Evolutionary conservation across 2,113 vertebrate genomes (phyloP), one percentile per base, ranked within the genome.

Genomic region (Dasypus novemcinctus): DNA sequence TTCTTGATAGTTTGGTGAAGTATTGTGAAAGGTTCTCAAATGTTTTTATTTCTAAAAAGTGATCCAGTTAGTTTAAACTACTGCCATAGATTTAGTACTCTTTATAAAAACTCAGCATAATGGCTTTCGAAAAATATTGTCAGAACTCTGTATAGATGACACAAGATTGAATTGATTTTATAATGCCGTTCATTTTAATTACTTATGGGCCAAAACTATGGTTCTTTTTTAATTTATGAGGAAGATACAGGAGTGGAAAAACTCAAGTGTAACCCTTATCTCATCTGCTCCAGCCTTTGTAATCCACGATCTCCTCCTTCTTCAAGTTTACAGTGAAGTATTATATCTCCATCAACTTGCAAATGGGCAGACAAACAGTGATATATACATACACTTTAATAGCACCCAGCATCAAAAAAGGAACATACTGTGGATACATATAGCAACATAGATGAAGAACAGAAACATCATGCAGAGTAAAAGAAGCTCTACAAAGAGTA

Each of bases 191-290:
- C 21, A 43, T 72, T 63, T n/a, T 57, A 88, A 66, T 85, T 71
- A 18, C 52, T 90, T 85, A 38, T 59, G 2, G 64, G 80, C 36
- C 57, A 79, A 90, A 43, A 80, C 4, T 72, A 14, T 29, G 49
- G 8, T 25, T 10, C n/a, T 83, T 61, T 72, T 33, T 66, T 81
- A 80, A 49, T 90, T 72, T 90, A 41, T 80, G 43, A 69, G n/a
- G n/a, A 95, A 76, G 87, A 68, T 82, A 10, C 5, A 82, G 27
- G 29, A 87, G n/a, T 91, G 41, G 54, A 91, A 84, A 90, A 82
- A 69, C 12, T 54, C 69, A 17, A 20, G 14, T 81, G 10, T 81
- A 52, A 68, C n/a, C 61, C 23, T 11, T 81, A 27, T 68, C 66
- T 91, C n/a, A 41, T 87, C 31, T 94, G 5, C 87, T 94, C 41